Evolutionary conservation across 2,888 invertebrate species (phyloP).

Genomic region (Agrotis segetum): DNA sequence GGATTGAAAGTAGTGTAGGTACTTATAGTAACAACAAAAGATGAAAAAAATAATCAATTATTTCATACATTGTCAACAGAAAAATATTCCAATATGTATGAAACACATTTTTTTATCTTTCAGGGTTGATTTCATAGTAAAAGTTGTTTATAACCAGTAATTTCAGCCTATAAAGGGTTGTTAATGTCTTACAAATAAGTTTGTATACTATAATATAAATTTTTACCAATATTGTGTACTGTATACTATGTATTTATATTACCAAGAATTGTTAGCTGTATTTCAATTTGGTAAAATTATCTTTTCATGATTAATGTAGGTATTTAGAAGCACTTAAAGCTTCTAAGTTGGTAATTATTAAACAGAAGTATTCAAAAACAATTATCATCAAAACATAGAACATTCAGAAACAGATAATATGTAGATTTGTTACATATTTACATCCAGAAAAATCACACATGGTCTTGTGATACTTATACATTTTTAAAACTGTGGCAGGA

Average conservation of each 20-base stretch:
- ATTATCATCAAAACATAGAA: background rate
- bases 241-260: background rate
- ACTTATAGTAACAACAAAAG: no score
- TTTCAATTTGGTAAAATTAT: no score
- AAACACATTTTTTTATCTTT: no score
- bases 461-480: background rate
- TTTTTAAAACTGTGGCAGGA: background rate
- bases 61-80: no score
- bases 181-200: background rate
- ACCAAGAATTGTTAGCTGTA: background rate
- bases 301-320: background rate
- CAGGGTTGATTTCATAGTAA: no score
- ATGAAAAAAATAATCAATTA: no score
- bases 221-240: no score
- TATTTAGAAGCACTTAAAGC: background rate
- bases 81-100: no score
- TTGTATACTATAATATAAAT: background rate
- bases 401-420: background rate
- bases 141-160: no score
- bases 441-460: background rate
- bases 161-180: no score
- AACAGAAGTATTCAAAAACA: background rate
- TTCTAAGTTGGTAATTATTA: no score
- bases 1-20: no score
- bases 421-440: slow-evolving; percentile 1